Evolutionary conservation across 1,140 invertebrate genomes (phyloP).

Genomic region (Leptopilina clavipes): DNA sequence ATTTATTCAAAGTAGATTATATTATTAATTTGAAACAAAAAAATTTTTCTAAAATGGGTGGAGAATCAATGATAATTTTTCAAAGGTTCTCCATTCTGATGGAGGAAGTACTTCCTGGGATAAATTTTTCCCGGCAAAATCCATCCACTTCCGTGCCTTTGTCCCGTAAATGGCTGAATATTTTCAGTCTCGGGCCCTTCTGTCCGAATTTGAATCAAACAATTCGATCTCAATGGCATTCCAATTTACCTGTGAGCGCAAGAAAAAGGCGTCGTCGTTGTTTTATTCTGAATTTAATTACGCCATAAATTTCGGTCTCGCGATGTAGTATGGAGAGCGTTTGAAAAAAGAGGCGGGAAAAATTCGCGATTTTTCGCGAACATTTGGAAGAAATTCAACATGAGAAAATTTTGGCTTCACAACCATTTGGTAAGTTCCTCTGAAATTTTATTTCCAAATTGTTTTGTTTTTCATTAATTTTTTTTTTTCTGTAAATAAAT

Average conservation of each 20-base stretch:
- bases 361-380: slow-evolving; percentile 36
- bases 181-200: not conserved
- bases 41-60: not conserved
- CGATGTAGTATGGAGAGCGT: slow-evolving; percentile 13
- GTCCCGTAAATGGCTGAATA: not conserved
- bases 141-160: slow-evolving; percentile 32
- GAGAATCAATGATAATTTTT: not conserved
- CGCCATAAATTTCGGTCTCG: slow-evolving; percentile 35
- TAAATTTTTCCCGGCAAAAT: not conserved
- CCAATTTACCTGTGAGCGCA: slow-evolving; percentile 13
- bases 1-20: not conserved
- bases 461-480: too few relatives aligned
- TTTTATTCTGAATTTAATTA: slow-evolving; percentile 3
- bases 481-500: too few relatives aligned
- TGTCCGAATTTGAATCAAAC: slow-evolving; percentile 8
- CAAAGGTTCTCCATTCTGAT: not conserved
- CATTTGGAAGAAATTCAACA: not conserved
- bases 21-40: too few relatives aligned
- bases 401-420: too few relatives aligned
- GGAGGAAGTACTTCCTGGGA: not conserved
- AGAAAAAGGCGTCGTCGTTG: slow-evolving; percentile 11
- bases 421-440: too few relatives aligned
- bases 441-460: too few relatives aligned
- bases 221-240: slow-evolving; percentile 15
- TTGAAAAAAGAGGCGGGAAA: slow-evolving; percentile 43